These are phyloP conservation scores for Tenthredo scrophulariae DNA, from an alignment of 2,888 invertebrate species.

Conservation along the genomic window DNA sequence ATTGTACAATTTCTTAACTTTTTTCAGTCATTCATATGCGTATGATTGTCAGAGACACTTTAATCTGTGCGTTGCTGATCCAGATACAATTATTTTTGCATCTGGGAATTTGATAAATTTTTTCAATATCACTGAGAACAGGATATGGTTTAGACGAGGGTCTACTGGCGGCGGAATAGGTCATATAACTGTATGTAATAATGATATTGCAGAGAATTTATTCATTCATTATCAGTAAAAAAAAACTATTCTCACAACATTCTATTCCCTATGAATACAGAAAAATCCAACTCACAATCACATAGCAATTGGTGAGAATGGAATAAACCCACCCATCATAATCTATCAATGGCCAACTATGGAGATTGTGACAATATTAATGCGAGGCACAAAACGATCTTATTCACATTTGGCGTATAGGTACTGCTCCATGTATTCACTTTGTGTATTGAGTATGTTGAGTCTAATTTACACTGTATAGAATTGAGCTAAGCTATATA, in stretches of 20 bases:
- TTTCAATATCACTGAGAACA: constrained; percentile 84
- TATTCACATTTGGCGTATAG: constrained; percentile 89
- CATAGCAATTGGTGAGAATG: constrained; percentile 93
- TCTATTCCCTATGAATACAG: constrained; percentile 71
- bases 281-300: constrained; percentile 84
- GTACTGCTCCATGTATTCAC: constrained; percentile 78
- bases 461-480: constrained; percentile 1
- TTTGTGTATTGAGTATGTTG: constrained; percentile 34
- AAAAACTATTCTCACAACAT: not conserved
- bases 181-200: constrained; percentile 84
- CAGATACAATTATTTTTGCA: constrained; percentile 87
- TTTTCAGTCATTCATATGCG: constrained; percentile 88
- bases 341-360: constrained; percentile 92
- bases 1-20: constrained; percentile 55
- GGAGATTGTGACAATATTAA: constrained; percentile 86
- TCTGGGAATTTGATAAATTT: constrained; percentile 92
- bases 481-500: constrained; percentile 6
- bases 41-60: constrained; percentile 91
- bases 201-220: constrained; percentile 75
- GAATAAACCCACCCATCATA: constrained; percentile 86
- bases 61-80: constrained; percentile 89
- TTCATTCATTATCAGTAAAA: constrained; percentile 2
- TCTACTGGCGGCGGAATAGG: constrained; percentile 91
- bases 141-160: constrained; percentile 86
- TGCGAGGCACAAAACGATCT: constrained; percentile 86